A percentile compares a stretch with the other conserved stretches of the same genome.
These are phyloP conservation scores for Drosophila trapezifrons DNA, from an alignment of 1,140 invertebrate genomes.

Conservation along the genomic window DNA sequence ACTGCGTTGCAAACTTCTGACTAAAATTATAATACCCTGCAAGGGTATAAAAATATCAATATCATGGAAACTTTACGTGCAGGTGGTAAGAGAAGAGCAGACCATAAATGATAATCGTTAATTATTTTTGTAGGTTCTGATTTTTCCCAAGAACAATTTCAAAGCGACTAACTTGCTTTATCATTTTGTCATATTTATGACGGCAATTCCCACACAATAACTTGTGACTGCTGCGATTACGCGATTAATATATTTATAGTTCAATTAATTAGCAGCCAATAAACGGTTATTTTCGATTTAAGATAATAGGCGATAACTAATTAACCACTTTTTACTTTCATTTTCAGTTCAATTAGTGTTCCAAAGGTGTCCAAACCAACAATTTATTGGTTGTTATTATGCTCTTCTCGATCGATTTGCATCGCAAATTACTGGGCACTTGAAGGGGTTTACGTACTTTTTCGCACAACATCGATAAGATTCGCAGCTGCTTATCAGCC, in stretches of 20 bases:
- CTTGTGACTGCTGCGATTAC: slow-evolving; percentile 32
- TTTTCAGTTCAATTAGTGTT: background rate
- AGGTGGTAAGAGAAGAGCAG: background rate
- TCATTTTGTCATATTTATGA: slow-evolving; percentile 42
- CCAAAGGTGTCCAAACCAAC: slow-evolving; percentile 1
- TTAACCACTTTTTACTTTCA: slow-evolving; percentile 17
- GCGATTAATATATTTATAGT: slow-evolving; percentile 40
- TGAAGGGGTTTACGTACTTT: slow-evolving; percentile 28
- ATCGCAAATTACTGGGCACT: slow-evolving; percentile 29
- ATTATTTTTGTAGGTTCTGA: slow-evolving; percentile 21
- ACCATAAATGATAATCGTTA: slow-evolving; percentile 32
- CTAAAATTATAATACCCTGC: too few relatives aligned
- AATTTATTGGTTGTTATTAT: background rate
- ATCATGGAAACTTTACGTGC: slow-evolving; percentile 21
- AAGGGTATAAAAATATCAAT: background rate
- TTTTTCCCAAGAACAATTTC: slow-evolving; percentile 25
- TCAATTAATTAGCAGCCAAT: slow-evolving; percentile 36
- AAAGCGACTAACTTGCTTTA: slow-evolving; percentile 8
- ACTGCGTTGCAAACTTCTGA: too few relatives aligned
- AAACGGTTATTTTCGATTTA: slow-evolving; percentile 9
- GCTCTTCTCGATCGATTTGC: slow-evolving; percentile 3
- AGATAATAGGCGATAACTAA: slow-evolving; percentile 2
- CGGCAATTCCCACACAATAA: slow-evolving; percentile 26
- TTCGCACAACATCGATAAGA: slow-evolving; percentile 43
- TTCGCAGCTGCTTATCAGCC: slow-evolving; percentile 25